Conservation (phyloP, 2,797 vertebrate species). For the Anas flavirostris region DNA sequence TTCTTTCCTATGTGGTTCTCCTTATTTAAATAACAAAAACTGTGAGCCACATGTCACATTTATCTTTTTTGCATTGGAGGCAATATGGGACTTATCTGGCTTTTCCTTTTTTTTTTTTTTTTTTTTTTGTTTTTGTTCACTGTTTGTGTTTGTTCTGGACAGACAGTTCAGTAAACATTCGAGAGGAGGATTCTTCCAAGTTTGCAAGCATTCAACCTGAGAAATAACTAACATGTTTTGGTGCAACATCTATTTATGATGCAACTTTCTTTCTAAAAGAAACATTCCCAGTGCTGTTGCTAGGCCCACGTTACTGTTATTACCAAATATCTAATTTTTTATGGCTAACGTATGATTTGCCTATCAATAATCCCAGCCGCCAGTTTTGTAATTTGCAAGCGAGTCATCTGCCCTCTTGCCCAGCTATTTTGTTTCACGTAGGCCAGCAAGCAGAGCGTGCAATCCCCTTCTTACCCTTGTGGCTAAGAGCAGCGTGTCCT, state of each 20-base stretch:
- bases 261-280: background rate
- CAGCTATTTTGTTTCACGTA: background rate
- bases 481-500: constrained; percentile 82
- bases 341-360: background rate
- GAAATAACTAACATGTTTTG: background rate
- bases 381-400: constrained; percentile 5
- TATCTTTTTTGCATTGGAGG: background rate
- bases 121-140: background rate
- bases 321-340: background rate
- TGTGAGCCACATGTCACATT: background rate
- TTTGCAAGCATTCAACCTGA: background rate
- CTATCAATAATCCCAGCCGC: background rate
- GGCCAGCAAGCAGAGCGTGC: background rate
- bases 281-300: background rate
- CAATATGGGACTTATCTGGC: background rate
- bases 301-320: rapidly evolving
- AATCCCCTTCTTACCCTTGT: constrained; percentile 83
- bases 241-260: background rate
- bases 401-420: constrained; percentile 11
- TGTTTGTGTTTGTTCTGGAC: background rate
- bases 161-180: background rate
- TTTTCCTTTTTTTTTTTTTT: background rate
- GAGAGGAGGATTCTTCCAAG: background rate
- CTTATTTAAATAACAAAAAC: background rate
- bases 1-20: background rate